A percentile compares a stretch with the other conserved stretches of the same genome.
These are phyloP conservation scores for Doryteuthis pealeii DNA, from an alignment of 1,140 invertebrate species.

Conservation along the genomic window DNA sequence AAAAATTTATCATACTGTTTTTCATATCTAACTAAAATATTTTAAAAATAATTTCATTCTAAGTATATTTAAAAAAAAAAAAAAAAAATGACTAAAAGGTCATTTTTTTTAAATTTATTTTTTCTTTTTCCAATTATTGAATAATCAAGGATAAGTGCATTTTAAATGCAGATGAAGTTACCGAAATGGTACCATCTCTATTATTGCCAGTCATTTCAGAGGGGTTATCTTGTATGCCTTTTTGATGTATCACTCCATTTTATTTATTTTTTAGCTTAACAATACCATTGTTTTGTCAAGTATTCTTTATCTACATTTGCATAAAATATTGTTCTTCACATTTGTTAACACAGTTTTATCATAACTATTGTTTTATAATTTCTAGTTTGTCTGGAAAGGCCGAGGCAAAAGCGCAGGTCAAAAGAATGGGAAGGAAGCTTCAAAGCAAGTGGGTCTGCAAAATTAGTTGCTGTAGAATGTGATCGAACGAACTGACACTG, in stretches of 20 bases:
- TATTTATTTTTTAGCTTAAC: not conserved
- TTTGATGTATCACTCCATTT: not conserved
- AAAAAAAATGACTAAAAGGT: no score
- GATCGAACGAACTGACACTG: slow-evolving; percentile 8
- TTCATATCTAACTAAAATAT: no score
- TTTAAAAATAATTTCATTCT: no score
- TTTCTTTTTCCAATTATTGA: not conserved
- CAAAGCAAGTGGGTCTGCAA: slow-evolving; percentile 10
- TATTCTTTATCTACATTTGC: slow-evolving; percentile 8
- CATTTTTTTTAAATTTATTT: no score
- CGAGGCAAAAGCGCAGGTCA: slow-evolving; percentile 10
- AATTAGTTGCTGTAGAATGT: slow-evolving; percentile 10
- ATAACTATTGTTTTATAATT: slow-evolving; percentile 8
- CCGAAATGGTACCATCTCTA: no score
- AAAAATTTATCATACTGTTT: no score
- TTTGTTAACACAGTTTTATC: slow-evolving; percentile 7
- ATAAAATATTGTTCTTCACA: slow-evolving; percentile 8
- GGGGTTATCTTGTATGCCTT: not conserved
- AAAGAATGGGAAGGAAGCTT: slow-evolving; percentile 11
- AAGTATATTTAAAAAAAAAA: no score
- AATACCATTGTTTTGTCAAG: not conserved
- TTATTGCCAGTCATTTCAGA: not conserved
- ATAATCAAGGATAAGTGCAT: not conserved
- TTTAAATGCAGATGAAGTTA: no score
- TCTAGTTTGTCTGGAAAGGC: slow-evolving; percentile 10